Evolutionary conservation across 1,140 invertebrate species (phyloP).

Genomic region (Drosophila rhopaloa): DNA sequence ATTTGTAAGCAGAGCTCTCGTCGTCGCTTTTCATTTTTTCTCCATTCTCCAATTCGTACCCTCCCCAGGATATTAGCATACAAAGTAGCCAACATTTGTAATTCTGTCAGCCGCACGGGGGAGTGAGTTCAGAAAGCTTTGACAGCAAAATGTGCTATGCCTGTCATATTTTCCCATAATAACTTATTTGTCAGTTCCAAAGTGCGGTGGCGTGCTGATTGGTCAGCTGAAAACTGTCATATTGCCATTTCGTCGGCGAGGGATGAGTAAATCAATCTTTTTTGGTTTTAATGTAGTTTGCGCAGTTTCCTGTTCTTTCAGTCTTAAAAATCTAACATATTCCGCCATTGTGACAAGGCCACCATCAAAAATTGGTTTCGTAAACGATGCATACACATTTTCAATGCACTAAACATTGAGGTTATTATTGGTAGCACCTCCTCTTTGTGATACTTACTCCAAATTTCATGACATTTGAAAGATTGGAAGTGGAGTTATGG

Average conservation of each 20-base stretch:
- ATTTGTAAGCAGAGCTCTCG: conserved; percentile 71
- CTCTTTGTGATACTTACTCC: too few species aligned
- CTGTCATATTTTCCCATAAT: conserved; percentile 79
- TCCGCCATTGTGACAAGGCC: too few species aligned
- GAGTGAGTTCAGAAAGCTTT: conserved; percentile 6
- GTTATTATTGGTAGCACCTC: too few species aligned
- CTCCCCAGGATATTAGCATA: conserved; percentile 70
- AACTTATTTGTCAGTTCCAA: conserved; percentile 62
- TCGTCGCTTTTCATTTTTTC: conserved; percentile 26
- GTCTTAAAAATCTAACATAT: too few species aligned
- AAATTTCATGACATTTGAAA: too few species aligned
- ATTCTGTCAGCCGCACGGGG: conserved; percentile 19
- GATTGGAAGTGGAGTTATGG: too few species aligned
- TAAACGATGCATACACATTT: too few species aligned
- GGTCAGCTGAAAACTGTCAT: conserved; percentile 47
- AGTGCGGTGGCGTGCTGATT: conserved; percentile 32
- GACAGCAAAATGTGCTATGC: conserved; percentile 50
- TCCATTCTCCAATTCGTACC: conserved; percentile 11
- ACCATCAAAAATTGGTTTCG: too few species aligned
- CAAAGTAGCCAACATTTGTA: conserved; percentile 71
- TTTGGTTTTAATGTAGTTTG: too few species aligned
- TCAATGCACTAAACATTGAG: too few species aligned
- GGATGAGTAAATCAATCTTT: neutral
- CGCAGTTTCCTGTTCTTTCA: too few species aligned
- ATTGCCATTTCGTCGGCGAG: conserved; percentile 17